A percentile compares a stretch with the other conserved stretches of the same genome.
Evolutionary conservation across 2,888 invertebrate genomes (phyloP).

Genomic region (Prenolepis imparis): DNA sequence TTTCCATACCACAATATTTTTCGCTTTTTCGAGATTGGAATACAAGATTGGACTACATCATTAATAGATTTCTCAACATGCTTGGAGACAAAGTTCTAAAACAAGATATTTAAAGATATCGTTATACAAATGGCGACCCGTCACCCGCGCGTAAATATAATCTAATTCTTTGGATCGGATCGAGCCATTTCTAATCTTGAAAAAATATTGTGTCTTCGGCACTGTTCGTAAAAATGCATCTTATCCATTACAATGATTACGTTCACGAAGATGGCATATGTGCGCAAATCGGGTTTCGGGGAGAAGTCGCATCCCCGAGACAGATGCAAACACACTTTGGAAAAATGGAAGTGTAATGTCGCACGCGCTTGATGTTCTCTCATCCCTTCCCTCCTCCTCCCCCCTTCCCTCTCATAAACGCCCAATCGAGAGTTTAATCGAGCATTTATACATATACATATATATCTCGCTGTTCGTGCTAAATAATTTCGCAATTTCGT

Average conservation of each 20-base stretch:
- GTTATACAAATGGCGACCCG: conserved; percentile 17
- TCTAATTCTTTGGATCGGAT: conserved; percentile 37
- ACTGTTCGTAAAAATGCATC: conserved; percentile 67
- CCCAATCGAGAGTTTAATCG: conserved; percentile 52
- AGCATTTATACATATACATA: conserved; percentile 46
- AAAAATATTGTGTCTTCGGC: conserved; percentile 56
- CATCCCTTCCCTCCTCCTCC: neutral
- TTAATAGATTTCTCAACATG: neutral
- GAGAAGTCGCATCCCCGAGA: conserved; percentile 36
- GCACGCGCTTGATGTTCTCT: conserved; percentile 54
- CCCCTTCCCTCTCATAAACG: neutral
- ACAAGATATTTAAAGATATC: conserved; percentile 29
- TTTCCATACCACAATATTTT: neutral
- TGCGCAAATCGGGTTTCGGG: conserved; percentile 50
- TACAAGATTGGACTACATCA: neutral
- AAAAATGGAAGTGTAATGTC: conserved; percentile 66
- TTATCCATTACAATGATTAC: conserved; percentile 61
- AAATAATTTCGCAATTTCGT: conserved; percentile 69
- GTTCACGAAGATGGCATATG: conserved; percentile 67
- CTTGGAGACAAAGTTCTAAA: conserved; percentile 2
- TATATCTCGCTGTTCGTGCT: conserved; percentile 67
- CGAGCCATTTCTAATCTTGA: conserved; percentile 19
- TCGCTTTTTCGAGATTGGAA: neutral
- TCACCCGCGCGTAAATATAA: conserved; percentile 17
- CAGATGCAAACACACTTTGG: conserved; percentile 36